Conservation (phyloP, 2,113 vertebrate genomes). For the Pangasianodon gigas region DNA sequence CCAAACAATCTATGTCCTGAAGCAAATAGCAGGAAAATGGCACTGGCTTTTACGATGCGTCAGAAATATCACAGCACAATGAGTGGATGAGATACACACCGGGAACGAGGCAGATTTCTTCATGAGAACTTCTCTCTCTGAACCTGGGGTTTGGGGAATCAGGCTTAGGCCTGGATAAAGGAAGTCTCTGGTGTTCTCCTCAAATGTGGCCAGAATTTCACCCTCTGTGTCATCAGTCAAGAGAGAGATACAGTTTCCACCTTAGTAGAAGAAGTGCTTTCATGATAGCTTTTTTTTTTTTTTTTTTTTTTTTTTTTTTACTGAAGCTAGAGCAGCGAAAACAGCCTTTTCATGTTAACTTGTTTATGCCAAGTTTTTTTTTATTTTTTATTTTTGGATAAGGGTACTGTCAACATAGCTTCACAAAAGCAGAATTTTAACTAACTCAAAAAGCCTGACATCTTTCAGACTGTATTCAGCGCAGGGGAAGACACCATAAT, state of each 20-base stretch:
- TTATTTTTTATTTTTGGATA: not conserved
- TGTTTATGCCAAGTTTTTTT: not conserved
- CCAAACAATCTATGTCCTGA: constrained; percentile 54
- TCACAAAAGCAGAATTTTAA: not conserved
- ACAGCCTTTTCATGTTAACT: not conserved
- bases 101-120: constrained; percentile 80
- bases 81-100: constrained; percentile 74
- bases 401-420: not conserved
- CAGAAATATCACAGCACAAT: constrained; percentile 54
- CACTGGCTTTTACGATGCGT: constrained; percentile 53
- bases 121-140: constrained; percentile 86
- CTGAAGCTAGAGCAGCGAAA: not conserved
- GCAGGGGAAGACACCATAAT: not conserved
- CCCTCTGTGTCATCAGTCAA: constrained; percentile 77
- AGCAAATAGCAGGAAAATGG: constrained; percentile 56
- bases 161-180: constrained; percentile 83
- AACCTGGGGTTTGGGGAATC: constrained; percentile 69
- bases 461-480: not conserved
- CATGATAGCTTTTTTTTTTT: no score
- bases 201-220: constrained; percentile 81
- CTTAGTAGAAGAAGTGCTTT: not conserved
- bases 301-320: no score
- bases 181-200: constrained; percentile 87
- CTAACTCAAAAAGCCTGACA: not conserved
- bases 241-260: not conserved